These are phyloP conservation scores for Mimachlamys varia DNA, from an alignment of 2,888 invertebrate genomes.

Conservation along the genomic window DNA sequence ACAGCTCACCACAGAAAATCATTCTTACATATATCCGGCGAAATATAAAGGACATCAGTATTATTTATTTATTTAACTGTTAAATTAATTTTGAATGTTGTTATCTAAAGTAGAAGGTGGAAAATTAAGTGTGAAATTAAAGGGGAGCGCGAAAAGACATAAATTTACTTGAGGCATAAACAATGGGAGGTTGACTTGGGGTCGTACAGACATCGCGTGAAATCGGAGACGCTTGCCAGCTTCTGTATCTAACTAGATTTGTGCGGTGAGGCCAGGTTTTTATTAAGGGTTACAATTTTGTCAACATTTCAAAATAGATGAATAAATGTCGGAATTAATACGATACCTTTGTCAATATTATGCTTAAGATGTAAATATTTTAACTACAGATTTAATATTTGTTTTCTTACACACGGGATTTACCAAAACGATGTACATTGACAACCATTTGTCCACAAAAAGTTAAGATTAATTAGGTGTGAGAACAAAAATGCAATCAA, in stretches of 20 bases:
- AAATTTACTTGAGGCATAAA: conserved; percentile 34
- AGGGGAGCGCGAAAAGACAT: conserved; percentile 26
- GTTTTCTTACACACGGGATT: no score
- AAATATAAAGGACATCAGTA: not conserved
- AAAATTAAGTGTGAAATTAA: conserved; percentile 36
- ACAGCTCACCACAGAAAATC: not conserved
- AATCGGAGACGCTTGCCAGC: conserved; percentile 32
- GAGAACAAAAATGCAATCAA: no score
- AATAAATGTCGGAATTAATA: not conserved
- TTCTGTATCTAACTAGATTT: conserved; percentile 20
- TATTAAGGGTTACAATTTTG: not conserved
- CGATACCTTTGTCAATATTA: no score
- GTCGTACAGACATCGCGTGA: conserved; percentile 32
- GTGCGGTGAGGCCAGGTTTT: not conserved
- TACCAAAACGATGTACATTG: no score
- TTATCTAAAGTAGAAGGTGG: conserved; percentile 29
- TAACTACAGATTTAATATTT: no score
- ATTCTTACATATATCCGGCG: conserved; percentile 8
- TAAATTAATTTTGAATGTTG: conserved; percentile 28
- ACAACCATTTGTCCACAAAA: no score
- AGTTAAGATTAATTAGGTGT: no score
- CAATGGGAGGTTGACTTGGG: conserved; percentile 25
- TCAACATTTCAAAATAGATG: not conserved
- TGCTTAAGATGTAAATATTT: no score
- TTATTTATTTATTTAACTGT: conserved; percentile 20